Evolutionary conservation across 2,888 invertebrate species (phyloP), one percentile per base, ranked within the genome.

Genomic region (Shargacucullia verbasci): DNA sequence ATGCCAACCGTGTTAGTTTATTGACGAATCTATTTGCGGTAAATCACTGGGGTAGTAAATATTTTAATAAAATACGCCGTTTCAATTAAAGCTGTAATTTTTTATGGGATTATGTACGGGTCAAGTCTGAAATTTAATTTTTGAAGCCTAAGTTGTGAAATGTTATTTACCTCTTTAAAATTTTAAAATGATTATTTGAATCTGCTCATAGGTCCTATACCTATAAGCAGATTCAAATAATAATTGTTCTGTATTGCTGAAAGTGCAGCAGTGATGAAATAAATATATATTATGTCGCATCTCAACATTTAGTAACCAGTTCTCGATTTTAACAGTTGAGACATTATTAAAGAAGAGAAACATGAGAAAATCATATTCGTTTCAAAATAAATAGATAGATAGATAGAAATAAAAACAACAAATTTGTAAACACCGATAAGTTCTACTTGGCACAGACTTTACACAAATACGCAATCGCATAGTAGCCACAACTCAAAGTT

Each of bases 401-500:
- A n/a, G n/a, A n/a, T n/a, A n/a, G n/a, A n/a, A n/a, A n/a, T 0
- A 35, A 35, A 35, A 13, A n/a, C 12, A 7, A 3, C 7, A 12
- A 1, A 10, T 15, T n/a, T 5, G 9, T 6, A 10, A 13, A 9
- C 9, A 29, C 14, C n/a, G 3, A 33, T 27, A 44, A 39, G 27
- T 39, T 31, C 5, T 10, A 31, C 35, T 40, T 7, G 13, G 7
- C 25, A 52, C 1, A 41, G 38, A 43, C 29, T 5, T 33, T 31
- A 46, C n/a, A 35, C 15, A 39, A 41, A 38, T 13, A 57, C 25
- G 35, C 31, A 60, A 60, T 46, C 11, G 11, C 43, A 50, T 53
- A 37, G 14, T 35, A 44, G 15, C 47, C 48, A 38, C 54, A 59
- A 52, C 43, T 64, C 38, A 54, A 56, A 65, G 56, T 65, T 57